Base-by-base conservation (phyloP, 2,888 invertebrate genomes). In the Ypsolopha scabrella region DNA sequence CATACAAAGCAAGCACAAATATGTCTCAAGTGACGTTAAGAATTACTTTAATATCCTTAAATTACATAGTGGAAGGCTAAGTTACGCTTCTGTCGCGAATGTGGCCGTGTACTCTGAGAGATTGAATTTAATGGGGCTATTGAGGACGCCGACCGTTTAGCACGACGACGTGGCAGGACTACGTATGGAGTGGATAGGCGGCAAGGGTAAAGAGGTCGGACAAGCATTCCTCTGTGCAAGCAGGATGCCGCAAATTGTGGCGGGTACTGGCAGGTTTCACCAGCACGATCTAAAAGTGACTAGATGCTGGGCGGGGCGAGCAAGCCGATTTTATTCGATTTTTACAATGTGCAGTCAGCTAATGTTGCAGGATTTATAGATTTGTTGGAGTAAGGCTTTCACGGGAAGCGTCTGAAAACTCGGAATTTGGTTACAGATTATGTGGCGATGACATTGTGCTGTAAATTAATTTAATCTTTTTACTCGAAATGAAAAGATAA, bases 91-190 rank as follows among this genome's bases (percentile, higher is more conserved):
- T 74, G 80, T 77, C 69, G 57, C 48, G 46, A 36, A 7, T 49
- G 41, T 48, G 36, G 44, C 37, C 50, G 47, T 67, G 68, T 64
- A 67, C 58, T 57, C 57, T 59, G 60, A 62, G 61, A 73, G 69
- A 80, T 81, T 80, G 79, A 80, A 76, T 82, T 77, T 81, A 80
- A 80, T 81, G 75, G 69, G 63, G 68, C 75, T 73, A 75, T 79
- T 73, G 75, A 70, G 62, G 68, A 9, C 14, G 38, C 38, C 37
- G 14, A 24, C 48, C 51, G 39, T 46, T 46, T 53, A 45, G 44
- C 38, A 33, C 14, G 13, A 33, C 14, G 13, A 51, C 53, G 53
- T 51, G 53, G 51, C 41, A 8, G n/a, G 51, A 24, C 44, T 51
- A 33, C 36, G 14, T 44, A 51, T 53, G 38, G 11, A 35, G 44